Conservation (phyloP, 2,888 invertebrate genomes). For the Pinctada fucata region DNA sequence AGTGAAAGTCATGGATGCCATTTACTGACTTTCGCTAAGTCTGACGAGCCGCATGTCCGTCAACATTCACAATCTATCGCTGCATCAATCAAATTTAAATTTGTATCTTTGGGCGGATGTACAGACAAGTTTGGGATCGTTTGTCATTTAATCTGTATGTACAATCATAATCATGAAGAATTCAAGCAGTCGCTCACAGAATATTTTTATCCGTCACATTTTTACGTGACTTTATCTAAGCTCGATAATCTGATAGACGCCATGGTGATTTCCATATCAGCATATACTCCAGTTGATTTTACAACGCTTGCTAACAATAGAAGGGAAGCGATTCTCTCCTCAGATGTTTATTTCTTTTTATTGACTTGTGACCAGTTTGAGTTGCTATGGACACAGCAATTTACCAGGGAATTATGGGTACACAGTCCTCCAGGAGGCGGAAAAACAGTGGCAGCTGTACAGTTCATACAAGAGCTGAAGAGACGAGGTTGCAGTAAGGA, state of each 20-base stretch:
- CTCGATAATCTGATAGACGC: conserved; percentile 57
- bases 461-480: conserved; percentile 60
- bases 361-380: conserved; percentile 69
- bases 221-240: conserved; percentile 42
- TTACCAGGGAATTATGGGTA: conserved; percentile 65
- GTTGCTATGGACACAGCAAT: conserved; percentile 63
- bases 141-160: conserved; percentile 50
- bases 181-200: conserved; percentile 21
- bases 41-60: conserved; percentile 32
- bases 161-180: conserved; percentile 11
- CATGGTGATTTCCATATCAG: conserved; percentile 58
- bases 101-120: conserved; percentile 62
- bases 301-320: conserved; percentile 36
- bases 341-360: conserved; percentile 56
- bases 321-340: conserved; percentile 36
- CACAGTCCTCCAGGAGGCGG: conserved; percentile 68
- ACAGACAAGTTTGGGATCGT: conserved; percentile 56
- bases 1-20: conserved; percentile 56
- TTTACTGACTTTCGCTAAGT: conserved; percentile 52
- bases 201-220: conserved; percentile 61
- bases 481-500: conserved; percentile 53
- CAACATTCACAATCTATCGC: conserved; percentile 49
- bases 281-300: conserved; percentile 54
- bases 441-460: conserved; percentile 63
- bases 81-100: conserved; percentile 49